phyloP scores from a whole-genome alignment of 1,140 invertebrate species.

The Drosophila kepulauana region DNA sequence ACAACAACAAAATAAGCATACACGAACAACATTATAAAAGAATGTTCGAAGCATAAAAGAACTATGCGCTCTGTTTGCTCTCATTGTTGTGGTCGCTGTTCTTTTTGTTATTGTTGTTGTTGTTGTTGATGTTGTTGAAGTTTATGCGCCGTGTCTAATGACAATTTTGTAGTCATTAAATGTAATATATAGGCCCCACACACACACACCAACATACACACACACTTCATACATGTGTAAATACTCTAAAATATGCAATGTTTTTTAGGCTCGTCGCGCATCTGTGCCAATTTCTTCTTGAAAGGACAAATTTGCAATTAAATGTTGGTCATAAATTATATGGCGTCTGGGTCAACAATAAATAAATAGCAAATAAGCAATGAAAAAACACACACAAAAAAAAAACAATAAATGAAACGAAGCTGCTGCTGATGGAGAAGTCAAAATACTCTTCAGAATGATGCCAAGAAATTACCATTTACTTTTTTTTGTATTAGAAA shows the following conservation, averaged over 20 bases:
- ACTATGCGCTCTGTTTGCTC: conserved; percentile 64
- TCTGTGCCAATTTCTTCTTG: conserved; percentile 40
- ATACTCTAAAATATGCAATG: conserved; percentile 28
- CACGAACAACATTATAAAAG: neutral
- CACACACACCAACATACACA: conserved; percentile 3
- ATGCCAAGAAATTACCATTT: neutral
- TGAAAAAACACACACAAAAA: conserved; percentile 10
- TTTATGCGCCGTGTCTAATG: conserved; percentile 81
- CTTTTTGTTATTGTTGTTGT: neutral
- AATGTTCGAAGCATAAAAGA: conserved; percentile 2
- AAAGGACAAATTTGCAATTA: conserved; percentile 73
- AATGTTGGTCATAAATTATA: conserved; percentile 74
- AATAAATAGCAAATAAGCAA: conserved; percentile 26
- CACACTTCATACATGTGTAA: conserved; percentile 8
- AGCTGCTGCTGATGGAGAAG: neutral
- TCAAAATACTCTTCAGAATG: neutral
- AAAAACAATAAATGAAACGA: neutral
- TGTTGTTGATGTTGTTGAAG: conserved; percentile 26
- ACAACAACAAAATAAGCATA: neutral
- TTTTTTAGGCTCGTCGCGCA: conserved; percentile 15
- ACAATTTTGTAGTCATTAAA: conserved; percentile 78
- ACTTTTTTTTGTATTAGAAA: too few species aligned
- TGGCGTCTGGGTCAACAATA: conserved; percentile 55
- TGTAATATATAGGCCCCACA: conserved; percentile 64
- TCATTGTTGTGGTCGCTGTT: conserved; percentile 26